Conservation (phyloP, 2,888 invertebrate species). For the Nomada hirtipes region DNA sequence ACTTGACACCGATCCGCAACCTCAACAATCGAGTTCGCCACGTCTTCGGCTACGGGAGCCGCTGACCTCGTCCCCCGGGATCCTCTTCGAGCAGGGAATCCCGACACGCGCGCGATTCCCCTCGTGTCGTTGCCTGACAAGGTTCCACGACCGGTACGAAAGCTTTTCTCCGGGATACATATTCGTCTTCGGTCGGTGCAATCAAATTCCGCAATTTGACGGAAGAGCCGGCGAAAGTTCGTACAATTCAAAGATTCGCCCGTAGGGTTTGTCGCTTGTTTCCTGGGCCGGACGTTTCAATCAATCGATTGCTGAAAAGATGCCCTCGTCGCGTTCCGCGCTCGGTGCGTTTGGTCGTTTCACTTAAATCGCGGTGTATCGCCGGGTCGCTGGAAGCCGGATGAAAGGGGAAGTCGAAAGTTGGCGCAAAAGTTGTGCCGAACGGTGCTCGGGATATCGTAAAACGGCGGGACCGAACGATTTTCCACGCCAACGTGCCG, state of each 20-base stretch:
- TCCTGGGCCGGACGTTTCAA: too few relatives aligned
- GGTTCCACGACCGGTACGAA: too few relatives aligned
- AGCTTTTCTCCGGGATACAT: too few relatives aligned
- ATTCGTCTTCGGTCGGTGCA: too few relatives aligned
- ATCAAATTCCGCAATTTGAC: too few relatives aligned
- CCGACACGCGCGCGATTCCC: too few relatives aligned
- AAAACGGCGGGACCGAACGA: constrained; percentile 21
- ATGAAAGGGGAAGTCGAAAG: not conserved
- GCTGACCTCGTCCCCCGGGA: constrained; percentile 62
- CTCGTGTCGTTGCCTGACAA: too few relatives aligned
- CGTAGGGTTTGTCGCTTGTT: too few relatives aligned
- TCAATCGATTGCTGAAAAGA: too few relatives aligned
- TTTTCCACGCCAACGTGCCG: constrained; percentile 19
- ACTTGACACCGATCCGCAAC: constrained; percentile 77
- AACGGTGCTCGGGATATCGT: constrained; percentile 7
- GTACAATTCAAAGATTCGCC: too few relatives aligned
- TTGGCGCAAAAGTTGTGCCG: constrained; percentile 13
- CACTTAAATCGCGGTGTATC: not conserved
- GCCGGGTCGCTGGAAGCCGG: not conserved
- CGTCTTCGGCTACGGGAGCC: constrained; percentile 59
- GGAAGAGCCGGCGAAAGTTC: too few relatives aligned
- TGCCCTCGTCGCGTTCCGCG: too few relatives aligned
- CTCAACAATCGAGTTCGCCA: constrained; percentile 70
- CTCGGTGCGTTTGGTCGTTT: not conserved
- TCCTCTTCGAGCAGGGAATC: not conserved